These are phyloP conservation scores for Leucoptera coffeella DNA, from an alignment of 2,888 invertebrate genomes.

Conservation along the genomic window DNA sequence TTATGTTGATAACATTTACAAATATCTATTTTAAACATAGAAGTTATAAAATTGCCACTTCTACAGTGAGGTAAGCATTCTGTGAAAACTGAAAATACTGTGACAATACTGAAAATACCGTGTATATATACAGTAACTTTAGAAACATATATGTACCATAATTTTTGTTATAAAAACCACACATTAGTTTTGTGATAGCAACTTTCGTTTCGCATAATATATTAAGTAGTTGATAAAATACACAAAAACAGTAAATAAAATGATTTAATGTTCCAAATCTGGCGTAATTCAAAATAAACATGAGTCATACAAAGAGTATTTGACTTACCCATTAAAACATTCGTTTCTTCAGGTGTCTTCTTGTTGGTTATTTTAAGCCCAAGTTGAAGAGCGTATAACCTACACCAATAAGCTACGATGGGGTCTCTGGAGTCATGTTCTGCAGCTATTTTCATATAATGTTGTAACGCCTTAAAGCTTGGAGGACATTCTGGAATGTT, in stretches of 20 bases:
- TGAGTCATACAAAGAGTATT: neutral
- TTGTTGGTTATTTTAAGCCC: slow-evolving; percentile 71
- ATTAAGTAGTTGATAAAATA: neutral
- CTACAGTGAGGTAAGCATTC: too few relatives aligned
- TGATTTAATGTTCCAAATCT: neutral
- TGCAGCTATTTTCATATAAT: slow-evolving; percentile 83
- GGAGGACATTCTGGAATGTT: slow-evolving; percentile 64
- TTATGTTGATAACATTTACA: too few relatives aligned
- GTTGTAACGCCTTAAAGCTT: slow-evolving; percentile 78
- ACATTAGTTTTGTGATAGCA: too few relatives aligned
- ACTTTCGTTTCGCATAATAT: too few relatives aligned
- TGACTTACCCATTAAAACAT: slow-evolving; percentile 59
- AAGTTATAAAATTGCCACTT: too few relatives aligned
- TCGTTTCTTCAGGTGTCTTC: slow-evolving; percentile 80
- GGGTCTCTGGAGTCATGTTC: slow-evolving; percentile 89
- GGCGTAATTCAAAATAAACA: neutral
- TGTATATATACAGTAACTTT: too few relatives aligned
- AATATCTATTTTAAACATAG: too few relatives aligned
- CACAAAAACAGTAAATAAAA: neutral
- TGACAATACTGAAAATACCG: too few relatives aligned
- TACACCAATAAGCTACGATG: slow-evolving; percentile 89
- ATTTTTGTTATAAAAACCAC: too few relatives aligned
- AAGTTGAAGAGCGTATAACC: slow-evolving; percentile 84
- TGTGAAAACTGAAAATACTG: too few relatives aligned
- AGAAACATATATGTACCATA: too few relatives aligned